Base-by-base conservation (phyloP, 2,888 invertebrate genomes). In the Strigamia maritima region DNA sequence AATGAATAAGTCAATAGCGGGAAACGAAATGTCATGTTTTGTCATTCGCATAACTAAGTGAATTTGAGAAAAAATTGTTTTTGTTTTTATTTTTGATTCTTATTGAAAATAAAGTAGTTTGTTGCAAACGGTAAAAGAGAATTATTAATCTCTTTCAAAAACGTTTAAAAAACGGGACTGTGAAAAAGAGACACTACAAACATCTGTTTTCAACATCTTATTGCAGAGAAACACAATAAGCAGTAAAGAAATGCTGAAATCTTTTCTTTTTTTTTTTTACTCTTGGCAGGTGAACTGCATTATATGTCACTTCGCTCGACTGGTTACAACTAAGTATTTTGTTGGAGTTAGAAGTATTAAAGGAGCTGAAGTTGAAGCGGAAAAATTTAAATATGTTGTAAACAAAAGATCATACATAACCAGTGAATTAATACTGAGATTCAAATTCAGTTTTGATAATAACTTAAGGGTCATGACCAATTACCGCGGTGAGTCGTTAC, bases 221-320 rank as follows among this genome's bases (percentile, higher is more conserved):
- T 60, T 60, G 60, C 22, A 19, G 60, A 19, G n/a, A 60, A 60
- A 24, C 60, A 60, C 60, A 60, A 60, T 31, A 44, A 44, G 12
- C 14, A 44, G 44, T 44, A 44, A 60, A 60, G 60, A 60, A 60
- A 60, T 60, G 60, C 22, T 60, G 60, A 60, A 60, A 60, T 60
- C 60, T 60, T 60, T 60, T 60, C 19, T 60, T 60, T 60, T 19
- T 60, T 60, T 60, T 60, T 60, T 60, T 60, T 2, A 3, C 2
- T 2, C 4, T 10, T 60, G 60, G 10, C 60, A 60, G 60, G 60
- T 60, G 60, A 60, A 60, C 60, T 60, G 60, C 60, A 60, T 60
- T 60, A 60, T 10, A 19, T 16, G 3, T 60, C 22, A 22, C 8
- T 19, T 60, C 60, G 60, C 60, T 19, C 22, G 60, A 60, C n/a